phyloP scores from a whole-genome alignment of 2,888 invertebrate genomes.

The Platynereis dumerilii region DNA sequence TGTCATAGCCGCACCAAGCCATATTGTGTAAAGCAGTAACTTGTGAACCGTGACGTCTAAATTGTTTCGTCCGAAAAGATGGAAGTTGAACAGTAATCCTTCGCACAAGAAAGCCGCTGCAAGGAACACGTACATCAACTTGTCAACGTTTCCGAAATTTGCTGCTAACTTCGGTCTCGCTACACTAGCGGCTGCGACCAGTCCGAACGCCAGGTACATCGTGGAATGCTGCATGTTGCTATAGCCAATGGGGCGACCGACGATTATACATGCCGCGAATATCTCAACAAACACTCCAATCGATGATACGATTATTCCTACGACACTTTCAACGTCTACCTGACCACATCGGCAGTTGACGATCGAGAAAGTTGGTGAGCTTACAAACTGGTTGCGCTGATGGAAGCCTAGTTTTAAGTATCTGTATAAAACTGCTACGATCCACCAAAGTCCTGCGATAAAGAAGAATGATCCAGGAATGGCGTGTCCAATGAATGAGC shows the following conservation, averaged over 20 bases:
- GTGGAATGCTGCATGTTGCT: slow-evolving; percentile 67
- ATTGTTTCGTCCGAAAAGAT: slow-evolving; percentile 64
- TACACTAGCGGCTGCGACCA: slow-evolving; percentile 63
- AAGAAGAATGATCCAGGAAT: slow-evolving; percentile 64
- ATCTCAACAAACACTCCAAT: slow-evolving; percentile 6
- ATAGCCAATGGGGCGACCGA: slow-evolving; percentile 26
- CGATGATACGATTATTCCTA: neutral
- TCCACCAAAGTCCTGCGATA: slow-evolving; percentile 56
- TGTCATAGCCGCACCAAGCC: slow-evolving; percentile 51
- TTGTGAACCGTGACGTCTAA: slow-evolving; percentile 64
- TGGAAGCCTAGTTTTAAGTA: slow-evolving; percentile 45
- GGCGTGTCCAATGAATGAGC: slow-evolving; percentile 64
- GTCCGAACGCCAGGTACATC: slow-evolving; percentile 67
- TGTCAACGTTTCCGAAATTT: slow-evolving; percentile 51
- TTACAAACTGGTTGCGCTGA: slow-evolving; percentile 24
- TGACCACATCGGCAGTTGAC: slow-evolving; percentile 43
- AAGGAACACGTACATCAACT: slow-evolving; percentile 62
- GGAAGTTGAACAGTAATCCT: slow-evolving; percentile 65
- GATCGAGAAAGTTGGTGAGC: slow-evolving; percentile 27
- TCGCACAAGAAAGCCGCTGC: slow-evolving; percentile 64
- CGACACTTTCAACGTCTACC: neutral
- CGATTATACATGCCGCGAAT: neutral
- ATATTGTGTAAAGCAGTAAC: slow-evolving; percentile 63
- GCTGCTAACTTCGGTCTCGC: slow-evolving; percentile 46
- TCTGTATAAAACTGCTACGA: slow-evolving; percentile 46